Conservation (phyloP, 2,113 vertebrate species). For the Seriola aureovittata region DNA sequence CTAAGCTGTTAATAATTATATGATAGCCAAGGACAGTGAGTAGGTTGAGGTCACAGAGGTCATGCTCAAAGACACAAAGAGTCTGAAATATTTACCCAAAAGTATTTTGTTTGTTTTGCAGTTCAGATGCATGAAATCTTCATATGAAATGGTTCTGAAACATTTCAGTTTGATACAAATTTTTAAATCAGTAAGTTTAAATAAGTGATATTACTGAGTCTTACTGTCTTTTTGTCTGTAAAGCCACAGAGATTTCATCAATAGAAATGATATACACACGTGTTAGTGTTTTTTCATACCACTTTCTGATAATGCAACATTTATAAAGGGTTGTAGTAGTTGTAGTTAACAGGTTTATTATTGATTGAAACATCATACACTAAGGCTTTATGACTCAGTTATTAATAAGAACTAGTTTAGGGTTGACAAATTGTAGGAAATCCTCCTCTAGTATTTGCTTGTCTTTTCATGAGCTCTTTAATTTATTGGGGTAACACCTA, state of each 20-base stretch:
- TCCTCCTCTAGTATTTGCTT: too few species aligned
- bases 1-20: constrained; percentile 1
- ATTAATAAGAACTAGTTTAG: too few species aligned
- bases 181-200: neutral
- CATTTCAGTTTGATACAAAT: neutral
- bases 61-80: neutral
- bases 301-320: neutral
- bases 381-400: too few species aligned
- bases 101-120: neutral
- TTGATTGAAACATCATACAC: too few species aligned
- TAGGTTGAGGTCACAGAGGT: constrained; percentile 27
- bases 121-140: neutral
- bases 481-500: too few species aligned
- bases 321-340: too few species aligned
- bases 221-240: neutral
- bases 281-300: neutral
- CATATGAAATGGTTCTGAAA: neutral
- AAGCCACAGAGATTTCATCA: neutral
- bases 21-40: constrained; percentile 30
- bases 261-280: too few species aligned
- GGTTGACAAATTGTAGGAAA: too few species aligned
- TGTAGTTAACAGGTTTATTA: too few species aligned
- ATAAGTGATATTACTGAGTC: neutral
- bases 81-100: neutral
- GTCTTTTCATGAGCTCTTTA: too few species aligned